Conservation (phyloP, 2,888 invertebrate species). For the Candidula unifasciata region DNA sequence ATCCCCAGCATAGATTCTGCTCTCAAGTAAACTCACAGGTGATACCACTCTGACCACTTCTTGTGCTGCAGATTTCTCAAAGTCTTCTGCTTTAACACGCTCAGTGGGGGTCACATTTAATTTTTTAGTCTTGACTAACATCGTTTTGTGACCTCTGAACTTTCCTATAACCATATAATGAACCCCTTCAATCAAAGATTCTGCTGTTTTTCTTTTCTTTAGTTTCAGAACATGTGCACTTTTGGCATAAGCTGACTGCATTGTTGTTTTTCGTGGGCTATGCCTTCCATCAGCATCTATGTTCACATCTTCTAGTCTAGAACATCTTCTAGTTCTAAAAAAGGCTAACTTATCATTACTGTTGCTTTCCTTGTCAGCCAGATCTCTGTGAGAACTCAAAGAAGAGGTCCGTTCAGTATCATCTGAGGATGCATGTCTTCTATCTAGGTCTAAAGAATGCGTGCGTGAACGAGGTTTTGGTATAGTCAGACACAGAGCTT, state of each 20-base stretch:
- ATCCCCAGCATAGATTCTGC: not conserved
- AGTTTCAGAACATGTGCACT: not conserved
- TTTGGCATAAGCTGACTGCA: slow-evolving; percentile 21
- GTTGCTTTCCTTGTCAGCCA: not conserved
- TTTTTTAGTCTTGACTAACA: slow-evolving; percentile 65
- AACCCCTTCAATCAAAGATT: slow-evolving; percentile 51
- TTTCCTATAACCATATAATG: slow-evolving; percentile 69
- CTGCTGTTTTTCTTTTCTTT: slow-evolving; percentile 27
- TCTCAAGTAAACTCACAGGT: not conserved
- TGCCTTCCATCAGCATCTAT: not conserved
- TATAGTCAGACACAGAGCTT: slow-evolving; percentile 41
- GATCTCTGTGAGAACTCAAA: slow-evolving; percentile 25
- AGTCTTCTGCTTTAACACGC: slow-evolving; percentile 35
- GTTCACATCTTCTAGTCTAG: not conserved
- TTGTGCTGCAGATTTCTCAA: slow-evolving; percentile 18
- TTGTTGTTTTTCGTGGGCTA: slow-evolving; percentile 26
- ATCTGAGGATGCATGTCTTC: not conserved
- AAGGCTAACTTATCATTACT: not conserved
- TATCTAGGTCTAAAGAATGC: not conserved
- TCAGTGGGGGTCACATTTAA: slow-evolving; percentile 43
- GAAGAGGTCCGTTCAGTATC: not conserved
- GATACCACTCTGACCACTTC: slow-evolving; percentile 31
- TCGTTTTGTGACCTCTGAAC: slow-evolving; percentile 68
- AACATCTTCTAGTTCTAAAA: slow-evolving; percentile 16
- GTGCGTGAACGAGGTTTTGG: not conserved